Evolutionary conservation across 2,888 invertebrate genomes (phyloP).

Genomic region (Scrobipalpa costella): DNA sequence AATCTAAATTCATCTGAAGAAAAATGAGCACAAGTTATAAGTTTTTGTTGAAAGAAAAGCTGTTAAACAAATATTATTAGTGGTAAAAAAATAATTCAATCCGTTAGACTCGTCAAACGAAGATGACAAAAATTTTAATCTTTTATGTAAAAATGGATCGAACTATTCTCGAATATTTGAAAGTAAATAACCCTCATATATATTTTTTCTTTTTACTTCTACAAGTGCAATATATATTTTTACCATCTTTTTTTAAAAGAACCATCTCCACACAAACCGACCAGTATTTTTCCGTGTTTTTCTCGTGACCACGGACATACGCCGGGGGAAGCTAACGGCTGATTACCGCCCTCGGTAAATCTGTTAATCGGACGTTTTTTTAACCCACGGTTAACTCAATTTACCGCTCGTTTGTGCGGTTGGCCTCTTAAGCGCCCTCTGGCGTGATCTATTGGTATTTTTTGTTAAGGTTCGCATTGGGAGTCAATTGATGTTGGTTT

Average conservation of each 20-base stretch:
- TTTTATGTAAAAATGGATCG: too few relatives aligned
- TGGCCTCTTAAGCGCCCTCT: conserved; percentile 27
- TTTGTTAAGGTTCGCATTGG: not conserved
- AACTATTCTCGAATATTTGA: too few relatives aligned
- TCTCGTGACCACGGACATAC: conserved; percentile 47
- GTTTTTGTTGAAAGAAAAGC: too few relatives aligned
- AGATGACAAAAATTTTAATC: too few relatives aligned
- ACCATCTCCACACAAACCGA: conserved; percentile 12
- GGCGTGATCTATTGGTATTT: not conserved
- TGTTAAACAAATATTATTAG: too few relatives aligned
- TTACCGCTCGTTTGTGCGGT: conserved; percentile 55
- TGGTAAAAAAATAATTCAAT: too few relatives aligned
- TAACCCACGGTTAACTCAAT: conserved; percentile 56
- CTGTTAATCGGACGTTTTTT: conserved; percentile 55
- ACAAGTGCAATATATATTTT: not conserved
- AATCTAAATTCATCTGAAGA: too few relatives aligned
- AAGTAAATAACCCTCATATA: too few relatives aligned
- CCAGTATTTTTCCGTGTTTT: conserved; percentile 35
- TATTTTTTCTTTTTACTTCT: too few relatives aligned
- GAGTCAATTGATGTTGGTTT: not conserved
- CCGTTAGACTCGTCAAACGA: too few relatives aligned
- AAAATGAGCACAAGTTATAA: too few relatives aligned
- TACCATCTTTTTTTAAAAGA: not conserved
- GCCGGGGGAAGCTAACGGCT: conserved; percentile 44
- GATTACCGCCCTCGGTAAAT: conserved; percentile 54